Conservation (phyloP, 2,113 vertebrate genomes). For the Cheilinus undulatus region DNA sequence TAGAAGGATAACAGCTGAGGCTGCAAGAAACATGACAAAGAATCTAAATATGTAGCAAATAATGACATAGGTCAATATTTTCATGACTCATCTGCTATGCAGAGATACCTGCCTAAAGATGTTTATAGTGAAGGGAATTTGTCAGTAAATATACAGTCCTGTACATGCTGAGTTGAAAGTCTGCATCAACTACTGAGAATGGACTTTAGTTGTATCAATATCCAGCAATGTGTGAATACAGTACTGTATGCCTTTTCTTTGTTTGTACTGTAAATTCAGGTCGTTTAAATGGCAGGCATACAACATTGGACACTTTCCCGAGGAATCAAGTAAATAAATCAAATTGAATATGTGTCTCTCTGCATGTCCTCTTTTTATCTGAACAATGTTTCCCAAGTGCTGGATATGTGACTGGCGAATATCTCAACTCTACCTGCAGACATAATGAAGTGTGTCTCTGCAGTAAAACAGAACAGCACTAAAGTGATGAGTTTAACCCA, state of each 20-base stretch:
- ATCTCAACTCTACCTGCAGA: slow-evolving; percentile 99
- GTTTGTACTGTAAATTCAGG: slow-evolving; percentile 41
- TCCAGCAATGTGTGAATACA: slow-evolving; percentile 17
- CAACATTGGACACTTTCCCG: slow-evolving; percentile 82
- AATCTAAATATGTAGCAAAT: slow-evolving; percentile 23
- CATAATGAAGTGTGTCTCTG: slow-evolving; percentile 99
- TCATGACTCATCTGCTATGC: slow-evolving; percentile 5
- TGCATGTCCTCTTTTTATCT: slow-evolving; percentile 89
- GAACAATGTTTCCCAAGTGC: slow-evolving; percentile 90
- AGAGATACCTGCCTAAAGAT: slow-evolving; percentile 1
- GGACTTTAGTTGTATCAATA: slow-evolving; percentile 10
- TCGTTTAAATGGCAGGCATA: slow-evolving; percentile 69
- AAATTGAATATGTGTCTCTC: slow-evolving; percentile 87
- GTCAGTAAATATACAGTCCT: slow-evolving; percentile 5
- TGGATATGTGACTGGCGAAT: slow-evolving; percentile 91
- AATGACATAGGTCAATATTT: slow-evolving; percentile 32
- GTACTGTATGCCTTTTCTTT: slow-evolving; percentile 14
- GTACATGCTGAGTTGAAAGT: background rate
- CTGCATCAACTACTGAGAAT: background rate
- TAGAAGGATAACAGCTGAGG: slow-evolving; percentile 13
- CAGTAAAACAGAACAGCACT: slow-evolving; percentile 99
- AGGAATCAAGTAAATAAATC: slow-evolving; percentile 91
- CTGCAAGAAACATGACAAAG: slow-evolving; percentile 9
- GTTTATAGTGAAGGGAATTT: background rate
- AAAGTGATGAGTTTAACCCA: slow-evolving; percentile 99